These are phyloP conservation scores for Eupristina koningsbergeri DNA, from an alignment of 1,140 invertebrate species.

Conservation along the genomic window DNA sequence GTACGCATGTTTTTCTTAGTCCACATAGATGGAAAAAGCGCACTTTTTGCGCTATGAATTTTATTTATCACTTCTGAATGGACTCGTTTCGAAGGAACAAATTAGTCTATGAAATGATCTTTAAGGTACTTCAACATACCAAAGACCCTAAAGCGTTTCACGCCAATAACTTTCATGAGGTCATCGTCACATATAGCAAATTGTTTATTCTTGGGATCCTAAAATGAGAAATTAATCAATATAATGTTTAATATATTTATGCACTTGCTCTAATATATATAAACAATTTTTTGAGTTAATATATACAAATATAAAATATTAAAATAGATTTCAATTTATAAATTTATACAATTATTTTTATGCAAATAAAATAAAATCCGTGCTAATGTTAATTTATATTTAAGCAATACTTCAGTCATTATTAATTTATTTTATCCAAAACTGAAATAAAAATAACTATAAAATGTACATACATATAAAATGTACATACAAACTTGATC, in stretches of 20 bases:
- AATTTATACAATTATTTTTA: no score
- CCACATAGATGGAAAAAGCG: not conserved
- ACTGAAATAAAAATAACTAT: no score
- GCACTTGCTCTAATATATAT: not conserved
- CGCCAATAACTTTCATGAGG: constrained; percentile 89
- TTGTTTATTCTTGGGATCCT: constrained; percentile 94
- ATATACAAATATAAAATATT: not conserved
- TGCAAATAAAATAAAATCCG: no score
- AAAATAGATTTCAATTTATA: no score
- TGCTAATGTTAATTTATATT: no score
- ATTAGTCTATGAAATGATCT: constrained; percentile 87
- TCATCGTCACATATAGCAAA: constrained; percentile 95
- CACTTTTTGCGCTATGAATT: constrained; percentile 3
- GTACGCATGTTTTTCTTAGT: constrained; percentile 41
- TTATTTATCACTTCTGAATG: constrained; percentile 51
- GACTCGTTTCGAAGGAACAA: constrained; percentile 58
- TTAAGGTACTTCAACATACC: constrained; percentile 97
- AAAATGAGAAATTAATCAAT: constrained; percentile 56
- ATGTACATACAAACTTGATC: no score
- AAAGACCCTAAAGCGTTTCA: constrained; percentile 91
- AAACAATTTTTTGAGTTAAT: no score
- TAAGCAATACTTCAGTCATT: no score
- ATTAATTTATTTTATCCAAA: no score
- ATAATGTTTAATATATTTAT: not conserved
- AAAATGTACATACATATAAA: no score